phyloP scores from a whole-genome alignment of 2,888 invertebrate genomes.

The Blastobasis lacticolella region DNA sequence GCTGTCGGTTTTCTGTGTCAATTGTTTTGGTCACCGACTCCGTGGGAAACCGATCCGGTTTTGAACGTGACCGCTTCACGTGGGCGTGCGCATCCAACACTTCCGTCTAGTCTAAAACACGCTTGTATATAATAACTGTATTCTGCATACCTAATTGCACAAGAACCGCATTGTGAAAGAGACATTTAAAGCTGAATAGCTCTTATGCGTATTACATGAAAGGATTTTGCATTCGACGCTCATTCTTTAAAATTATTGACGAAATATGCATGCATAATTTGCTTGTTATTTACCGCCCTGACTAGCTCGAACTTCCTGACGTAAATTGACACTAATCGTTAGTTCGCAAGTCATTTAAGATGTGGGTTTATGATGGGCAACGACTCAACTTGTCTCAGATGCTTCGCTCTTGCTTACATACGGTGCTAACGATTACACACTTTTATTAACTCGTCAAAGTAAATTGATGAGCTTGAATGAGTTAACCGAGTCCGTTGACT shows the following conservation, averaged over 20 bases:
- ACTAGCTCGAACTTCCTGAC: constrained; percentile 26
- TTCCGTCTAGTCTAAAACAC: too few species aligned
- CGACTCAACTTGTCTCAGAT: background rate
- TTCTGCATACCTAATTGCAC: background rate
- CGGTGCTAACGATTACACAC: background rate
- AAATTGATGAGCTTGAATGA: too few species aligned
- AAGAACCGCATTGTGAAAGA: background rate
- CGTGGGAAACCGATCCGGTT: constrained; percentile 11
- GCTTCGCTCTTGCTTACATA: background rate
- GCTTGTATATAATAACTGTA: too few species aligned
- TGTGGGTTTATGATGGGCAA: constrained; percentile 5
- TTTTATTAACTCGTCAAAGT: background rate
- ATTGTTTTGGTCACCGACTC: constrained; percentile 3
- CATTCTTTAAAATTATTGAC: background rate
- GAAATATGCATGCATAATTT: constrained; percentile 23
- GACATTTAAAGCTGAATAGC: background rate
- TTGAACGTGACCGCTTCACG: background rate
- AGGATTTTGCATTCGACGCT: background rate
- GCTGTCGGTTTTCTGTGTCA: constrained; percentile 1
- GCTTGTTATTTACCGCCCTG: constrained; percentile 14
- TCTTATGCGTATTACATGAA: background rate
- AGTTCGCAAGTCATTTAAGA: constrained; percentile 29
- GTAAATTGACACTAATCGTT: constrained; percentile 46
- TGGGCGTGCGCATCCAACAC: background rate
- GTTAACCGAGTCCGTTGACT: too few species aligned